A percentile compares a stretch with the other conserved stretches of the same genome.
Evolutionary conservation across 2,113 vertebrate species (phyloP).

Genomic region (Psephotus haematonotus): DNA sequence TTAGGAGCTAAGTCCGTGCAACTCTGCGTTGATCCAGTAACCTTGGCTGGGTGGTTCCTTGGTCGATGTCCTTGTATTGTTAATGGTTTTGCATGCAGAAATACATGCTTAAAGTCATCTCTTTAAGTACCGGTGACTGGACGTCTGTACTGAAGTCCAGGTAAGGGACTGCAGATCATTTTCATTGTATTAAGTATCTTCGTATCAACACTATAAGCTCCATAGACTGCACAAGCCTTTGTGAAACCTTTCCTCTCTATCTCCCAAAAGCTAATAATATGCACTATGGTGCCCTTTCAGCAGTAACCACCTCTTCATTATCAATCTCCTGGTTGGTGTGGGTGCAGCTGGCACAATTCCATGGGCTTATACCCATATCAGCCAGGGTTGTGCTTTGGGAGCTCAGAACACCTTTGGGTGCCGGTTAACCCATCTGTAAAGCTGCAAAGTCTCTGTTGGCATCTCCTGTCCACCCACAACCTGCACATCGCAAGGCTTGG

Average conservation of each 20-base stretch:
- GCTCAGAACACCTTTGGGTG: neutral
- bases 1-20: neutral
- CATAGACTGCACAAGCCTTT: rapidly evolving
- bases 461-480: neutral
- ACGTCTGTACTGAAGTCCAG: too few relatives aligned
- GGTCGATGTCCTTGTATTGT: neutral
- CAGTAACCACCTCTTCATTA: neutral
- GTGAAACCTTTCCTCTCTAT: neutral
- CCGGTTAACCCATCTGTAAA: neutral
- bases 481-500: neutral
- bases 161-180: neutral
- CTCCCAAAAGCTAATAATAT: neutral
- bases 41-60: neutral
- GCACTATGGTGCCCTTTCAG: neutral
- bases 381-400: rapidly evolving
- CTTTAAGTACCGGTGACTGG: too few relatives aligned
- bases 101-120: neutral
- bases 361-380: neutral
- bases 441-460: neutral
- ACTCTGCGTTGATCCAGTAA: rapidly evolving
- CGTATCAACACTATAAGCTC: neutral
- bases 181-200: neutral
- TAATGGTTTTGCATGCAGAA: neutral
- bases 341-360: neutral
- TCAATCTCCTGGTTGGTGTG: neutral